phyloP scores from a whole-genome alignment of 2,113 vertebrate species.

The Coregonus clupeaformis region DNA sequence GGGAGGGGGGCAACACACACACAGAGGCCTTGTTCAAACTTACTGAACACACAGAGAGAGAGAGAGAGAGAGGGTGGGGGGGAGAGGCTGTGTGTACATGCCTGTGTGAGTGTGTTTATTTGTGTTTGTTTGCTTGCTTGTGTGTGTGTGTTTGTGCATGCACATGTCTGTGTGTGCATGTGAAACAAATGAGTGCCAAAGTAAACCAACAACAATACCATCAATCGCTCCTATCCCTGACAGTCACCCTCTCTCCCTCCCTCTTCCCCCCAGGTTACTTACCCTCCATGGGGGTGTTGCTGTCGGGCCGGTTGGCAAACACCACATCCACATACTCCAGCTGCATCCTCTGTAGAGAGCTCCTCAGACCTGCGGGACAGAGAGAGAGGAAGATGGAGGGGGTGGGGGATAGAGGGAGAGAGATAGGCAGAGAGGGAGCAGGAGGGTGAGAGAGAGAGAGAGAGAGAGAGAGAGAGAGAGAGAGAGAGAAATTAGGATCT shows the following conservation, averaged over 20 bases:
- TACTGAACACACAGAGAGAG: constrained; percentile 24
- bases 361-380: constrained; percentile 80
- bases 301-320: constrained; percentile 94
- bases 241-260: not conserved
- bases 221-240: not conserved
- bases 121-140: constrained; percentile 6
- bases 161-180: constrained; percentile 14
- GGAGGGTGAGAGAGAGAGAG: constrained; percentile 28
- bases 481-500: constrained; percentile 64
- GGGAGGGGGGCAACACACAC: constrained; percentile 29
- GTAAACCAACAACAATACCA: constrained; percentile 42
- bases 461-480: constrained; percentile 64
- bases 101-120: constrained; percentile 26
- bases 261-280: constrained; percentile 51
- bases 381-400: constrained; percentile 18
- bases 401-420: not conserved
- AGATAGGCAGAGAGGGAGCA: not conserved
- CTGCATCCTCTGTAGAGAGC: constrained; percentile 94
- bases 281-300: constrained; percentile 98
- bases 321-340: constrained; percentile 97
- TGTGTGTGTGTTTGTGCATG: constrained; percentile 1
- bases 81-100: not conserved
- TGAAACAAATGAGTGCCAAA: too few species aligned
- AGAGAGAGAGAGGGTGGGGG: not conserved
- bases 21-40: constrained; percentile 47